Percentiles rank a stretch among this genome's conserved stretches.
Conservation (phyloP, 2,888 invertebrate genomes). For the Xestia ashworthii region DNA sequence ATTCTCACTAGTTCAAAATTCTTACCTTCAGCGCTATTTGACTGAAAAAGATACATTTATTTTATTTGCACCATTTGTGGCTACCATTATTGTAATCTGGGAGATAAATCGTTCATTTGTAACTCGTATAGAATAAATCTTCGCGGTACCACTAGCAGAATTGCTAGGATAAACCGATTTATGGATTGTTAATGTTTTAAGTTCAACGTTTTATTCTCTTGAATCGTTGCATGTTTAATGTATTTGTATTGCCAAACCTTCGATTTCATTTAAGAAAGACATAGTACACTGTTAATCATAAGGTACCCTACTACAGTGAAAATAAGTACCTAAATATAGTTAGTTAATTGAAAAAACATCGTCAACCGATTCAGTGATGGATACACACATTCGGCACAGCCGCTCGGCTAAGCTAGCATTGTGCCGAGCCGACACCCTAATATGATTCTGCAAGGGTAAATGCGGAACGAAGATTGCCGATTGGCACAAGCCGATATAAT, state of each 20-base stretch:
- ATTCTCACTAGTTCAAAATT: constrained; percentile 17
- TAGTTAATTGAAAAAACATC: not conserved
- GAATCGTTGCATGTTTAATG: constrained; percentile 32
- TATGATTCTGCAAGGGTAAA: not conserved
- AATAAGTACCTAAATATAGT: not conserved
- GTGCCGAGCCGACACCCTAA: not conserved
- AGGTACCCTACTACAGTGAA: not conserved
- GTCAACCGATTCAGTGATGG: not conserved
- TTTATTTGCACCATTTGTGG: constrained; percentile 68
- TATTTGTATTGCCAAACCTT: constrained; percentile 8
- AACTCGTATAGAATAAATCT: constrained; percentile 67
- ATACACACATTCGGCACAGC: not conserved
- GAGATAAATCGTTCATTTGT: constrained; percentile 73
- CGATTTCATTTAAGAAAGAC: not conserved
- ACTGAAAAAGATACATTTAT: constrained; percentile 63
- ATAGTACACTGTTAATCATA: not conserved
- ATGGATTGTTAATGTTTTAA: constrained; percentile 48
- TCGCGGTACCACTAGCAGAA: constrained; percentile 52
- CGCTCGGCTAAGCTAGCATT: not conserved
- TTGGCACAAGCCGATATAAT: not conserved
- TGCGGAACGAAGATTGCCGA: no score
- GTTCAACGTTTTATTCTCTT: constrained; percentile 41
- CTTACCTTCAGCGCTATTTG: constrained; percentile 29
- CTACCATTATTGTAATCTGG: constrained; percentile 71
- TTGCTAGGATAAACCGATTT: constrained; percentile 59